These are phyloP conservation scores for Vimba vimba DNA, from an alignment of 2,113 vertebrate species.

Conservation along the genomic window DNA sequence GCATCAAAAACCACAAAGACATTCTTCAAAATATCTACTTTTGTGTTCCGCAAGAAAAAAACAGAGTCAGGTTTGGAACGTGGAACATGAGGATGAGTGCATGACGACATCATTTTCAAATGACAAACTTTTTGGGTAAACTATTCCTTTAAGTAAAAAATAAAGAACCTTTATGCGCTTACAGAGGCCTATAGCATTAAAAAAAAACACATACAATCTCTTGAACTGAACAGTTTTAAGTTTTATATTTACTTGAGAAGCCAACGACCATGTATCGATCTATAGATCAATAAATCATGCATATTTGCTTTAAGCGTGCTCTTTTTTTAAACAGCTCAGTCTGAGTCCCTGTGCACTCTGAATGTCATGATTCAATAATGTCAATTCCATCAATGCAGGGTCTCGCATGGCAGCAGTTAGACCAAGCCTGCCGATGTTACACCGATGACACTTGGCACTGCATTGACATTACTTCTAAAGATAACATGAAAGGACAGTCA, in stretches of 20 bases:
- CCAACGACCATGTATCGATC: not conserved
- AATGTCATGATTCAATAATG: not conserved
- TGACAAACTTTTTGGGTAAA: no score
- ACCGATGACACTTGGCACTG: slow-evolving; percentile 1
- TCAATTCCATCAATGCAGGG: not conserved
- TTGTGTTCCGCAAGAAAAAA: no score
- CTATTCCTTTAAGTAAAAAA: not conserved
- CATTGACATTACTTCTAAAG: not conserved
- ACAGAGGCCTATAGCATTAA: not conserved
- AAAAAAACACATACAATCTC: not conserved
- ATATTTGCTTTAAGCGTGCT: not conserved
- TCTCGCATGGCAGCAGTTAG: not conserved
- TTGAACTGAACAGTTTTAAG: not conserved
- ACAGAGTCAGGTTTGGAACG: no score
- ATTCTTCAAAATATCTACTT: no score
- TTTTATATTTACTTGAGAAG: not conserved
- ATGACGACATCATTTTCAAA: no score
- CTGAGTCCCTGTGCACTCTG: not conserved
- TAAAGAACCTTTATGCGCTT: not conserved
- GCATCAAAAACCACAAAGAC: no score
- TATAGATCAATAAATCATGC: slow-evolving; percentile 8
- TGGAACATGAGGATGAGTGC: no score
- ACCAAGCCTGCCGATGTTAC: not conserved
- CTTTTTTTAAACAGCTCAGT: not conserved
- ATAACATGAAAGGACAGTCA: not conserved